Evolutionary conservation across 2,888 invertebrate species (phyloP).

Genomic region (Eupithecia subumbrata): DNA sequence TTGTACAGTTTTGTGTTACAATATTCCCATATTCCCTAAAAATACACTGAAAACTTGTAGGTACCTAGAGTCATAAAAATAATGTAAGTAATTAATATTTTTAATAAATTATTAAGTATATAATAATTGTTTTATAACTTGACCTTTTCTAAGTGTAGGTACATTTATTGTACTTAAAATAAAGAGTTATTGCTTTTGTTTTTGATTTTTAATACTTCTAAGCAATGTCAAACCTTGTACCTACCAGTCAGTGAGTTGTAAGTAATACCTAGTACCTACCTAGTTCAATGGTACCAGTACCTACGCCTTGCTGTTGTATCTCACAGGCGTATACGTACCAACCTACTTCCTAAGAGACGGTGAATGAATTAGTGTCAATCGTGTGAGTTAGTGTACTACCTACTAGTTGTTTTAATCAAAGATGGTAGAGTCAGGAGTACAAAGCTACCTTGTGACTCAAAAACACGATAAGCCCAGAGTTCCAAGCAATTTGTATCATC

Average conservation of each 20-base stretch:
- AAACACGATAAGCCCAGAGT: neutral
- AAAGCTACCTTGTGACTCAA: neutral
- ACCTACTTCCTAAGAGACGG: neutral
- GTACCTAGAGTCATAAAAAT: neutral
- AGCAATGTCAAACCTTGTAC: too few relatives aligned
- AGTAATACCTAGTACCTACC: too few relatives aligned
- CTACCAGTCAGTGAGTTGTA: too few relatives aligned
- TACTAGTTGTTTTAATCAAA: neutral
- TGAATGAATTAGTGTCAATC: neutral
- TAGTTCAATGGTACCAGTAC: too few relatives aligned
- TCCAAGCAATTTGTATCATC: conserved; percentile 13
- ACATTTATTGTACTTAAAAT: too few relatives aligned
- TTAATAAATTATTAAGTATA: too few relatives aligned
- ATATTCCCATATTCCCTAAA: too few relatives aligned
- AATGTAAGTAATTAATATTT: neutral
- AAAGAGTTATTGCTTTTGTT: too few relatives aligned
- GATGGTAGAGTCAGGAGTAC: neutral
- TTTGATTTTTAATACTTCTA: too few relatives aligned
- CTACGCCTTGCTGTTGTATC: neutral
- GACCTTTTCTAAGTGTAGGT: too few relatives aligned
- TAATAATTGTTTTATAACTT: too few relatives aligned
- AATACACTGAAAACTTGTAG: neutral
- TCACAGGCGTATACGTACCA: neutral
- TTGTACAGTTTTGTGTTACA: too few relatives aligned
- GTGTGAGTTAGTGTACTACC: neutral